Conservation (phyloP, 1,140 invertebrate species). For the Brachionus rotundiformis region DNA sequence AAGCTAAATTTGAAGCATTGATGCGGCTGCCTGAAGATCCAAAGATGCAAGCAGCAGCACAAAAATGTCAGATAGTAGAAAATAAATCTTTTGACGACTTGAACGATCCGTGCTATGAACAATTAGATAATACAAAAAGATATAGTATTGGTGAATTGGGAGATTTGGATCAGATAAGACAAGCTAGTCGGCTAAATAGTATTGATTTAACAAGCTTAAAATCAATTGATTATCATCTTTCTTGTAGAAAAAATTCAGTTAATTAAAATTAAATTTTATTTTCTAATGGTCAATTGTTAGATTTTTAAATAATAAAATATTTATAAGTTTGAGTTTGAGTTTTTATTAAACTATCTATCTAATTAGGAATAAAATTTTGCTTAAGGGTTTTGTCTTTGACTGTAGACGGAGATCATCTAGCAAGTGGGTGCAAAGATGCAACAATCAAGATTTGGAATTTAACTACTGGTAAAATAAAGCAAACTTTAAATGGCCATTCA, state of each 20-base stretch:
- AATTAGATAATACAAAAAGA: not conserved
- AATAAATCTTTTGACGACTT: slow-evolving; percentile 41
- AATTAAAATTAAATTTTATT: not conserved
- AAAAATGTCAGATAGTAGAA: slow-evolving; percentile 44
- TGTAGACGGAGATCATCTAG: slow-evolving; percentile 56
- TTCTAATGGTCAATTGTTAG: not conserved
- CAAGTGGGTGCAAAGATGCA: slow-evolving; percentile 58
- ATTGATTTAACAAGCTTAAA: not conserved
- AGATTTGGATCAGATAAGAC: not conserved
- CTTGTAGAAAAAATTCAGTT: not conserved
- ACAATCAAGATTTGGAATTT: slow-evolving; percentile 60
- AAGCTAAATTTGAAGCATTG: slow-evolving; percentile 37
- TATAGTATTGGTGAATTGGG: not conserved
- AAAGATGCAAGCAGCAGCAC: slow-evolving; percentile 19
- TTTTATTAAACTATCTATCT: too few species aligned
- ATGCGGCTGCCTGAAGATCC: slow-evolving; percentile 8
- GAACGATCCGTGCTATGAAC: not conserved
- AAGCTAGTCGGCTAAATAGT: not conserved
- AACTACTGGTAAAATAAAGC: slow-evolving; percentile 55
- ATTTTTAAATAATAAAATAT: not conserved
- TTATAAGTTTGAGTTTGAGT: not conserved
- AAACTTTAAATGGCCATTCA: slow-evolving; percentile 58
- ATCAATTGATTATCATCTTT: not conserved
- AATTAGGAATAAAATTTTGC: slow-evolving; percentile 20
- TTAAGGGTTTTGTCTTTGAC: slow-evolving; percentile 58